phyloP scores from a whole-genome alignment of 2,888 invertebrate species.

The Entomobrya proxima region DNA sequence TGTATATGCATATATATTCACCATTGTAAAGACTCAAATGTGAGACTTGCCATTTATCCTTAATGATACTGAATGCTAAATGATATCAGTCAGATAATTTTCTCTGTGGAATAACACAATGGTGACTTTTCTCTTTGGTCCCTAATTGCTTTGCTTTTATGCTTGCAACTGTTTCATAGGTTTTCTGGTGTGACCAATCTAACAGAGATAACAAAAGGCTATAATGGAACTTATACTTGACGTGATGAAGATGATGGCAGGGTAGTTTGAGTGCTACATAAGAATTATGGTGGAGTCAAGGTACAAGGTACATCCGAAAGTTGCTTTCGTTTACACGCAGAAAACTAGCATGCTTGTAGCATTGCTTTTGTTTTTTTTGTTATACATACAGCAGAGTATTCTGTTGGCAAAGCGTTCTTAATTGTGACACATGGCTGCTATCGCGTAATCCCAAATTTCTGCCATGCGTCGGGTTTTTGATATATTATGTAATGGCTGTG shows the following conservation, averaged over 20 bases:
- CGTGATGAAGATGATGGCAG: no score
- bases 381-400: neutral
- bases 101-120: neutral
- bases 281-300: no score
- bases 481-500: neutral
- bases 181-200: neutral
- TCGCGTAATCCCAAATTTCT: conserved; percentile 50
- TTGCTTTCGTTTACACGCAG: no score
- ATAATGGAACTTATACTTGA: no score
- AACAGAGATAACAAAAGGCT: conserved; percentile 16
- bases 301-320: no score
- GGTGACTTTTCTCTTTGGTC: neutral
- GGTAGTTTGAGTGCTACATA: no score
- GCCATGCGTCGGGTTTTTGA: neutral
- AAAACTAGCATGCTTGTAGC: no score
- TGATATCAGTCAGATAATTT: conserved; percentile 47
- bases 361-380: no score
- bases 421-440: conserved; percentile 63
- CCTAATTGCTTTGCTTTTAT: neutral
- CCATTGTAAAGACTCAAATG: neutral
- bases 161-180: neutral
- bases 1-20: neutral
- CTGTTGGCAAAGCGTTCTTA: conserved; percentile 59
- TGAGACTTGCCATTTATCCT: conserved; percentile 29
- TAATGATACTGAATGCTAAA: conserved; percentile 52